Evolutionary conservation across 2,797 vertebrate genomes (phyloP).

Genomic region (Numenius phaeopus): DNA sequence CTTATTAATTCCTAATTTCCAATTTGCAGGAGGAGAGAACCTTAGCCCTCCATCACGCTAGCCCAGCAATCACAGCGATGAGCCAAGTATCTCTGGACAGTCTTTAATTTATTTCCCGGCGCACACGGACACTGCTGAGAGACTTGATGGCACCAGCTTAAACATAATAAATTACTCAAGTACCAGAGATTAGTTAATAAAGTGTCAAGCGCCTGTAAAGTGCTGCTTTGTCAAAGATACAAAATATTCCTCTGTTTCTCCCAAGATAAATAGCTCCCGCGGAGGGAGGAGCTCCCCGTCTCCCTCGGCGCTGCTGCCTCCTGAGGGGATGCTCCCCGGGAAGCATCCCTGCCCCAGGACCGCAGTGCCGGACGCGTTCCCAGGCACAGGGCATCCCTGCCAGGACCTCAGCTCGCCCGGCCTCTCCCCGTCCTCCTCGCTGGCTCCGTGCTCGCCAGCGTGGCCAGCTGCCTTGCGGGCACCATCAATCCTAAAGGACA

Average conservation of each 20-base stretch:
- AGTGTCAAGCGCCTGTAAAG: slow-evolving; percentile 77
- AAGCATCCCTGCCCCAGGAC: neutral
- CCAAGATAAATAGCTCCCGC: neutral
- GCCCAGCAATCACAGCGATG: slow-evolving; percentile 80
- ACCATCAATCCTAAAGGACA: neutral
- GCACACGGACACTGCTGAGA: slow-evolving; percentile 75
- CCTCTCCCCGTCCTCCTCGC: neutral
- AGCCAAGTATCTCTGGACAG: slow-evolving; percentile 80
- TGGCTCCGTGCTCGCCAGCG: accelerated
- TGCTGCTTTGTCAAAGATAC: slow-evolving; percentile 73
- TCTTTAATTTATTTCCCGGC: slow-evolving; percentile 83
- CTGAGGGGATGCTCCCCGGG: accelerated
- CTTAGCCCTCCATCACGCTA: slow-evolving; percentile 76
- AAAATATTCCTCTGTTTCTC: slow-evolving; percentile 67
- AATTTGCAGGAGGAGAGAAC: slow-evolving; percentile 78
- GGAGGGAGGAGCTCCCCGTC: neutral
- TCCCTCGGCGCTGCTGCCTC: accelerated
- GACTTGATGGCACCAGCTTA: slow-evolving; percentile 82
- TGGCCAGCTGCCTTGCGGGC: neutral
- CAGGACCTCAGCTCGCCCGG: accelerated
- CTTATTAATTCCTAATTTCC: slow-evolving; percentile 83
- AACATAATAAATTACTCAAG: slow-evolving; percentile 84
- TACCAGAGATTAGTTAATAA: slow-evolving; percentile 85
- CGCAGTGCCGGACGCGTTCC: accelerated
- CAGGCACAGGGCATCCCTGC: accelerated